These are phyloP conservation scores for Ploceus nigricollis DNA, from an alignment of 2,113 vertebrate species.

Conservation along the genomic window DNA sequence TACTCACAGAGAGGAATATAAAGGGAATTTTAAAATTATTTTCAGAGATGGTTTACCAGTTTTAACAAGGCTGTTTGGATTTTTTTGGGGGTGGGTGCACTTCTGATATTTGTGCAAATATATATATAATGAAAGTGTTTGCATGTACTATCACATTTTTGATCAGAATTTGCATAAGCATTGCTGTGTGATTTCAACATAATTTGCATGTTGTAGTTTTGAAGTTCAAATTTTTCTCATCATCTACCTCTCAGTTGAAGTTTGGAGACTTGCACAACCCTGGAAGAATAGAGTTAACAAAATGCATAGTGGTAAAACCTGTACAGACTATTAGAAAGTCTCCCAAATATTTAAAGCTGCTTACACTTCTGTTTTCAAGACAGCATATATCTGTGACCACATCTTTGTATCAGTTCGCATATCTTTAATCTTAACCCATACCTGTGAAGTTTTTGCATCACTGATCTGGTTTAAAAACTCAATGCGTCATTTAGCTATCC, in stretches of 20 bases:
- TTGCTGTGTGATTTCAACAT: neutral
- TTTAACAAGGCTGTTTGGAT: neutral
- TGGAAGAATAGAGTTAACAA: neutral
- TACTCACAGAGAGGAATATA: neutral
- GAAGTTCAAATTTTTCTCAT: conserved; percentile 4
- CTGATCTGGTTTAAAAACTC: neutral
- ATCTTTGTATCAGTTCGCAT: neutral
- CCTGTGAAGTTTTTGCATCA: neutral
- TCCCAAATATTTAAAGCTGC: neutral
- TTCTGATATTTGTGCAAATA: neutral
- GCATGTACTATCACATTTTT: neutral
- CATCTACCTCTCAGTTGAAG: conserved; percentile 12
- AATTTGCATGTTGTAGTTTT: neutral
- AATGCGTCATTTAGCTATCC: neutral
- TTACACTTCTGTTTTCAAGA: neutral
- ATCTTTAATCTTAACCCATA: neutral
- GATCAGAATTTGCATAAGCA: neutral
- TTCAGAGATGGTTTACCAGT: neutral
- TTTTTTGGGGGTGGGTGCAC: neutral
- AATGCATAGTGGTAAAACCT: neutral
- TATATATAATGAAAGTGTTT: neutral
- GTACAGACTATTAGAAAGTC: neutral
- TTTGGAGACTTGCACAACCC: neutral
- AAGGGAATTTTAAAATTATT: conserved; percentile 26
- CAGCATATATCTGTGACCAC: neutral